Percentiles rank a stretch among this genome's conserved stretches.
These are phyloP conservation scores for Balaeniceps rex DNA, from an alignment of 2,113 vertebrate genomes.

Conservation along the genomic window DNA sequence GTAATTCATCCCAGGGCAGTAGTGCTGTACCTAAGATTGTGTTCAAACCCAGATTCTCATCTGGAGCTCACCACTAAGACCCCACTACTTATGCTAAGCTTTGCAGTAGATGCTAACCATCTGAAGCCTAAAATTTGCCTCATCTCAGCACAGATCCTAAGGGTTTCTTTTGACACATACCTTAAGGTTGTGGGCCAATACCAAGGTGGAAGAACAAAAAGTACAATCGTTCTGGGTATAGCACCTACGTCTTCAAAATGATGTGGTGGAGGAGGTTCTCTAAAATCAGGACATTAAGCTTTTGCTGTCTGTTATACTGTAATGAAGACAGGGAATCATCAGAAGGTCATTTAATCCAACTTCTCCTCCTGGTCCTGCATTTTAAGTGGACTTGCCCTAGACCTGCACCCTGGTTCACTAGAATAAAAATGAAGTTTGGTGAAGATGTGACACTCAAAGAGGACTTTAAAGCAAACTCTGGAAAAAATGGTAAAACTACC, in stretches of 20 bases:
- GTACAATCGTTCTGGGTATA: background rate
- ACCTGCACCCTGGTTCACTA: background rate
- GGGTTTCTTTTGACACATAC: background rate
- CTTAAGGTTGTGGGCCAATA: background rate
- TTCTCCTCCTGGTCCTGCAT: background rate
- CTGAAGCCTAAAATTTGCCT: background rate
- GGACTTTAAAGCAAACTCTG: background rate
- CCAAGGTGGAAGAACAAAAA: background rate
- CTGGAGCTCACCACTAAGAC: background rate
- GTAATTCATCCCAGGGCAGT: background rate
- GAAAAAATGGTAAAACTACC: background rate
- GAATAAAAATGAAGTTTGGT: background rate
- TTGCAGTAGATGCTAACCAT: background rate
- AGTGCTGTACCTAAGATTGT: background rate
- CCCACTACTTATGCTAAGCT: background rate
- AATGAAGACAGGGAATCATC: background rate
- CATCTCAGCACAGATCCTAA: background rate
- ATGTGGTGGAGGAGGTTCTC: background rate
- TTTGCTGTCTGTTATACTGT: background rate
- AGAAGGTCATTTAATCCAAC: background rate
- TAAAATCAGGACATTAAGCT: background rate
- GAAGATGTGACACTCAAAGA: background rate
- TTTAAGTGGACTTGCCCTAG: background rate
- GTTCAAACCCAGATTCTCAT: background rate
- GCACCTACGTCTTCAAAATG: background rate